Conservation (phyloP, 2,797 vertebrate species). For the Sylvia borin region DNA sequence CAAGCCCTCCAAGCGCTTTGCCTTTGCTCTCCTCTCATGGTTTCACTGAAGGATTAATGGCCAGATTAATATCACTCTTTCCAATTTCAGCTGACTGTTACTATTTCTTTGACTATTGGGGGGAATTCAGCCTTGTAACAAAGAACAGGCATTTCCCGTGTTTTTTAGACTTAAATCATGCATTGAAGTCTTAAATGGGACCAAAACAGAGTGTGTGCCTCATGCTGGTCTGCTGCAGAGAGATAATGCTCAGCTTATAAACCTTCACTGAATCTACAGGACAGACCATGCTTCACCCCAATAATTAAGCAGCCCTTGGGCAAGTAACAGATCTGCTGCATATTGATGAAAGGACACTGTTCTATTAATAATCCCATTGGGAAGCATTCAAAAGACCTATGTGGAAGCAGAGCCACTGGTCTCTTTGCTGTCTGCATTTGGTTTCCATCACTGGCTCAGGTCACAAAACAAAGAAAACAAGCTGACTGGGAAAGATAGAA, state of each 20-base stretch:
- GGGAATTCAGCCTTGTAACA: neutral
- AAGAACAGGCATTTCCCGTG: neutral
- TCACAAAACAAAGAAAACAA: neutral
- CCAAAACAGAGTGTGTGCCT: neutral
- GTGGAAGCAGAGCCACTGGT: neutral
- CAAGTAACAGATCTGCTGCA: slow-evolving; percentile 8
- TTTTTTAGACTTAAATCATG: neutral
- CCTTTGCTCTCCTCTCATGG: neutral
- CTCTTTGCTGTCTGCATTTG: slow-evolving; percentile 15
- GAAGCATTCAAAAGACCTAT: neutral
- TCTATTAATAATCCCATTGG: slow-evolving; percentile 8
- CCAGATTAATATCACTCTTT: slow-evolving; percentile 5
- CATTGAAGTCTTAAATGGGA: neutral
- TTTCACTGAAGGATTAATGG: neutral
- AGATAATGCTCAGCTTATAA: slow-evolving; percentile 1
- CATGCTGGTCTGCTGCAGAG: neutral
- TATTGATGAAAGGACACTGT: slow-evolving; percentile 5
- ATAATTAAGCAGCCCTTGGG: slow-evolving; percentile 14
- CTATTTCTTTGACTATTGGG: neutral
- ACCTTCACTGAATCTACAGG: neutral
- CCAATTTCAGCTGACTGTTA: slow-evolving; percentile 3
- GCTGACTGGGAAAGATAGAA: neutral
- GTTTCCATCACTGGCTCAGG: neutral
- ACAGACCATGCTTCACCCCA: neutral
- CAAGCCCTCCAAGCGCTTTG: neutral